Percentiles rank a stretch among this genome's conserved stretches.
Conservation (phyloP, 2,888 invertebrate species). For the Acanthoscelides obtectus region DNA sequence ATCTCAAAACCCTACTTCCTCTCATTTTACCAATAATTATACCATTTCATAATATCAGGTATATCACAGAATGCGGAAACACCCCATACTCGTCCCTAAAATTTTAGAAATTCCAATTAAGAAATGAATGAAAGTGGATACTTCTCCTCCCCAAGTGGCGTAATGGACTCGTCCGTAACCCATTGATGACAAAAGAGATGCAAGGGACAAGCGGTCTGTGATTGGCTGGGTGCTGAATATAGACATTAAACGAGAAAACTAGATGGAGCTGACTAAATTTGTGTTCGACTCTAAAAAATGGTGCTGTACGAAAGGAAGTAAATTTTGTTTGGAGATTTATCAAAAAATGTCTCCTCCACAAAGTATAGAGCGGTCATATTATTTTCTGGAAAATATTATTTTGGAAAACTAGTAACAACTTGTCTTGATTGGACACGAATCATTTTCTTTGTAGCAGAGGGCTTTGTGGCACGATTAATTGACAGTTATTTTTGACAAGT, state of each 20-base stretch:
- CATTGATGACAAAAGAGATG: conserved; percentile 64
- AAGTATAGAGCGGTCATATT: too few relatives aligned
- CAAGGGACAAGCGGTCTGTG: conserved; percentile 51
- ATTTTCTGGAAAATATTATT: too few relatives aligned
- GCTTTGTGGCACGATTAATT: too few relatives aligned
- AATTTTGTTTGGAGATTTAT: too few relatives aligned
- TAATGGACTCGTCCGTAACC: conserved; percentile 60
- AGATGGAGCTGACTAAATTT: too few relatives aligned
- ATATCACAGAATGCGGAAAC: not conserved
- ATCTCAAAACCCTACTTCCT: not conserved
- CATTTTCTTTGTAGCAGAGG: too few relatives aligned
- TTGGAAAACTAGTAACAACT: too few relatives aligned
- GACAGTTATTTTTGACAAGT: too few relatives aligned
- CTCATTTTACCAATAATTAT: not conserved
- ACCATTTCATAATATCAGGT: not conserved
- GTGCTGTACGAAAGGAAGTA: too few relatives aligned
- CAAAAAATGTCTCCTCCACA: too few relatives aligned
- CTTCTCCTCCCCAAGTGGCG: conserved; percentile 37
- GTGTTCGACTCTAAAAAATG: too few relatives aligned
- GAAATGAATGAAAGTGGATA: not conserved
- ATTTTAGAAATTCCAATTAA: not conserved
- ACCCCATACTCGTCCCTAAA: not conserved
- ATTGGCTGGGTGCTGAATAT: conserved; percentile 52
- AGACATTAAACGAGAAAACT: conserved; percentile 22
- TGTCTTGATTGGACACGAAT: too few relatives aligned